phyloP scores from a whole-genome alignment of 2,797 vertebrate genomes.

The Thamnophis elegans region DNA sequence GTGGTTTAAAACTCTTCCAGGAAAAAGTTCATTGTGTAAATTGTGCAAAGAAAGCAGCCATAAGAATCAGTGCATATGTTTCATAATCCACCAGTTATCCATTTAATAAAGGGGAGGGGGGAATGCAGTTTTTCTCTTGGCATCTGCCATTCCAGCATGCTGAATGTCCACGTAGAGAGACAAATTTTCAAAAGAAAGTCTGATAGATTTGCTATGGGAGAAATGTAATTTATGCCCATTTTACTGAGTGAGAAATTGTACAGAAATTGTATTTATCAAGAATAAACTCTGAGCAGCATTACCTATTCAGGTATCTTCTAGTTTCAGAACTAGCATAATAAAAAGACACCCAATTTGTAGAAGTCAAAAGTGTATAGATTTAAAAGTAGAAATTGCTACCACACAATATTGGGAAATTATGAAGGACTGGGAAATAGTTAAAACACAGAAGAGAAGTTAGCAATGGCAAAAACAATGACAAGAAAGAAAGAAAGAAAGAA shows the following conservation, averaged over 20 bases:
- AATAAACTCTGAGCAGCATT: background rate
- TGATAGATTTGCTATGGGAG: background rate
- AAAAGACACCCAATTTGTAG: background rate
- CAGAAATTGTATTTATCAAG: background rate
- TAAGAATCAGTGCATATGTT: background rate
- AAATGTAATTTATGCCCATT: background rate
- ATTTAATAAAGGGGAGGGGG: background rate
- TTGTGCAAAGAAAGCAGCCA: background rate
- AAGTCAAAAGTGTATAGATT: background rate
- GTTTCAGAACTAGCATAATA: background rate
- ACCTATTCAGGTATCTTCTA: background rate
- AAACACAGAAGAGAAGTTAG: background rate
- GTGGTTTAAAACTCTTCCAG: background rate
- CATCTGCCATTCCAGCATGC: background rate
- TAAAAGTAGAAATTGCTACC: slow-evolving; percentile 11
- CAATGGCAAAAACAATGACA: background rate
- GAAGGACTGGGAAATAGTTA: background rate
- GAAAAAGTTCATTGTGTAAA: background rate
- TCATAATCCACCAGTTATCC: background rate
- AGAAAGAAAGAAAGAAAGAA: too few relatives aligned
- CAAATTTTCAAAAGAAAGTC: background rate
- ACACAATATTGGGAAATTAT: background rate
- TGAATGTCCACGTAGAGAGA: background rate
- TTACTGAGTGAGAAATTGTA: background rate
- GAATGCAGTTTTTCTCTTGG: background rate